Conservation (phyloP, 1,140 invertebrate genomes). For the Tetragonula clypearis region DNA sequence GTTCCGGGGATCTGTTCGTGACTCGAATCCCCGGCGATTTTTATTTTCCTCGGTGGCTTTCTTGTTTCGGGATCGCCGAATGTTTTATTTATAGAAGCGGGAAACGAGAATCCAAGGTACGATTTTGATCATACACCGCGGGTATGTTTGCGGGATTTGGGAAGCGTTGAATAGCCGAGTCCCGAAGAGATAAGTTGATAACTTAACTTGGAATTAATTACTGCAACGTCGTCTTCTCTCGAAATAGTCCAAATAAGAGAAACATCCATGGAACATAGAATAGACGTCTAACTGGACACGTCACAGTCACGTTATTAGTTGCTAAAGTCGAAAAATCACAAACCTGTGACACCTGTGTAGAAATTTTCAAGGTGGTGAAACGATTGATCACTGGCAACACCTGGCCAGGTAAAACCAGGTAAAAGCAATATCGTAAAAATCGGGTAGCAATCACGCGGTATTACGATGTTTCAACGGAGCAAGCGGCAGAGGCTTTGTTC, state of each 20-base stretch:
- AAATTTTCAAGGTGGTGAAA: too few species aligned
- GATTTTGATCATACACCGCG: not conserved
- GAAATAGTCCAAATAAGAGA: too few species aligned
- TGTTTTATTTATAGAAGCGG: not conserved
- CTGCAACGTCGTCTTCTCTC: too few species aligned
- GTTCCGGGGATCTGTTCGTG: not conserved
- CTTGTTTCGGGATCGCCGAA: not conserved
- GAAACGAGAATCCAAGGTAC: not conserved
- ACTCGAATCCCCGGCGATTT: not conserved
- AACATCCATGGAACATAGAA: too few species aligned
- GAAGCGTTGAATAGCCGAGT: not conserved
- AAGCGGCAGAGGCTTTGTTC: not conserved
- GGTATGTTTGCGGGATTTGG: not conserved
- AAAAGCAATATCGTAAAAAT: not conserved
- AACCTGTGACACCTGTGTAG: too few species aligned
- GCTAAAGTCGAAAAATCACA: too few species aligned
- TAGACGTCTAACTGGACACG: too few species aligned
- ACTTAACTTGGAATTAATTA: too few species aligned
- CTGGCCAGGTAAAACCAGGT: too few species aligned
- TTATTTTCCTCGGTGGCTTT: not conserved
- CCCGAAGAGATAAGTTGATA: too few species aligned
- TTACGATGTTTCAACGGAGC: not conserved
- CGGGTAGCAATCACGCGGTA: not conserved
- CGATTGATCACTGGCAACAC: too few species aligned
- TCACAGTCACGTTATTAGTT: too few species aligned